These are phyloP conservation scores for Bubo blakistoni DNA, from an alignment of 2,113 vertebrate genomes.

Conservation along the genomic window DNA sequence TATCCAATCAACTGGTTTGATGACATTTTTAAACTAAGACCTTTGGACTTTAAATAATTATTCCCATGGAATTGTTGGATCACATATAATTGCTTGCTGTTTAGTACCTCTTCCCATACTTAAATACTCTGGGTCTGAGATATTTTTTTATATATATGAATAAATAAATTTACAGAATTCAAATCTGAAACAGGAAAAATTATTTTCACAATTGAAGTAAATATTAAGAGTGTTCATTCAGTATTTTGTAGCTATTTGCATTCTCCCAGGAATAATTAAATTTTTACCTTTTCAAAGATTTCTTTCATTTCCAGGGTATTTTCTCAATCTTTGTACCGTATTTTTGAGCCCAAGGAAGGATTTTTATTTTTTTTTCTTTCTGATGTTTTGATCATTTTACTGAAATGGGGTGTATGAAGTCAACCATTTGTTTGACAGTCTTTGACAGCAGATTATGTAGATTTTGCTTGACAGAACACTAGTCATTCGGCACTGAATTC, in stretches of 20 bases:
- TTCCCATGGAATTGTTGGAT: not conserved
- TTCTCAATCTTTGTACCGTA: not conserved
- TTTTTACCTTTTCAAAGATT: not conserved
- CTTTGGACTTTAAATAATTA: not conserved
- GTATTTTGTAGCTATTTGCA: not conserved
- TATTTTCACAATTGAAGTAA: not conserved
- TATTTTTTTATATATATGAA: not conserved
- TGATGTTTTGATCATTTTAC: constrained; percentile 67
- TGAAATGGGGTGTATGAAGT: constrained; percentile 70
- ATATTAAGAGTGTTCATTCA: not conserved
- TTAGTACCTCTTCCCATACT: not conserved
- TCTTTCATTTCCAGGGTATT: not conserved
- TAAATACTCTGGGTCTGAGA: not conserved
- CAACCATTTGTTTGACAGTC: constrained; percentile 72
- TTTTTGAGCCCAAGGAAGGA: not conserved
- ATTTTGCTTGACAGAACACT: constrained; percentile 63
- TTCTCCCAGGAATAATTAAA: not conserved
- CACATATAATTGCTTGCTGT: not conserved
- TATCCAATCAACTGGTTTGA: not conserved
- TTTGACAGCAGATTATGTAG: constrained; percentile 76
- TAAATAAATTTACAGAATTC: not conserved
- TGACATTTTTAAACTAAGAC: not conserved
- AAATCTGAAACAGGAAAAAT: not conserved
- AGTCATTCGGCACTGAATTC: constrained; percentile 64
- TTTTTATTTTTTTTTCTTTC: constrained; percentile 13